Evolutionary conservation across 2,113 vertebrate species (phyloP), one percentile per base, ranked within the genome.

Genomic region (Falco punctatus): DNA sequence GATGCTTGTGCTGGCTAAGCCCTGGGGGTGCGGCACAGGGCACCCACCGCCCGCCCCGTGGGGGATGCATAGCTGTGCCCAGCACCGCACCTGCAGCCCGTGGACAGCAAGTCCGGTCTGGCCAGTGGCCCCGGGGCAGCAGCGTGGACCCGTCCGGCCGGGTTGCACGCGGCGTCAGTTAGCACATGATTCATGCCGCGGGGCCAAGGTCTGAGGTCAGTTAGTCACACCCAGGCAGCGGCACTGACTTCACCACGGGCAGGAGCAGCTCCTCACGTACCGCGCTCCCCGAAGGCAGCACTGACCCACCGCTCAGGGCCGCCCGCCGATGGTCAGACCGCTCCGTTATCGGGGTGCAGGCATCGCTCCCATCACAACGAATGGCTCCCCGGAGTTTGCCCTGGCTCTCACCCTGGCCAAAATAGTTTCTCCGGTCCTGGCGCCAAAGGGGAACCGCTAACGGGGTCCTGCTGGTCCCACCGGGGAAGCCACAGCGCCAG

Each of bases 181-280:
- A 91, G 91, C 94, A 91, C 95, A 96, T 97, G 96, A 97, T 96
- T 51, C 44, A 5, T 22, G 88, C 96, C 94, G 91, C 95, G 28
- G 93, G 96, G 96, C 95, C 96, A 95, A 94, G 91, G 94, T 58
- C 96, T 97, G 95, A 96, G 95, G 94, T 96, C 95, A 97, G 83
- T 7, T 16, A 52, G 95, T 91, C 94, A 97, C 95, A 96, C 96
- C 96, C 95, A 96, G 92, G 94, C 95, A 92, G 92, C 91, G 40
- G 95, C 96, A 51, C 92, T 97, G 95, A 97, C 95, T 92, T 97
- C 96, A 96, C 95, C 69, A 51, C 65, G 89, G 94, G 94, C 96
- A 97, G 94, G 69, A 95, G 94, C 90, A 1, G 93, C 91, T 96
- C 91, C 95, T 96, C 96, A 97, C 96, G 95, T 97, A 92, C 88